These are phyloP conservation scores for silkworm (Bombyx mori) DNA, from an alignment of 1,140 invertebrate genomes.

Conservation along the genomic window ASM3026992v2 NC_085121.1:9678001-9678500, in stretches of 20 bases:
- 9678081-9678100: not conserved
- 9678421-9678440: constrained; percentile 38
- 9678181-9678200: constrained; percentile 55
- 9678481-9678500: constrained; percentile 63
- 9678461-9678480: constrained; percentile 60
- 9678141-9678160: constrained; percentile 71
- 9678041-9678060: not conserved
- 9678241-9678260: constrained; percentile 67
- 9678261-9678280: constrained; percentile 64
- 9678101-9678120: constrained; percentile 24
- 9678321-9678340: constrained; percentile 70
- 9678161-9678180: constrained; percentile 63
- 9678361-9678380: constrained; percentile 71
- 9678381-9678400: constrained; percentile 64
- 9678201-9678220: constrained; percentile 46
- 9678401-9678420: constrained; percentile 48
- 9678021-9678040: no score
- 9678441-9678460: constrained; percentile 28
- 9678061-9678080: not conserved
- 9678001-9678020: no score
- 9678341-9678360: constrained; percentile 71
- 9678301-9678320: constrained; percentile 61
- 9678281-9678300: constrained; percentile 63
- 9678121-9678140: constrained; percentile 67
- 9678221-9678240: constrained; percentile 44